Evolutionary conservation across 2,113 vertebrate genomes (phyloP).

Genomic region (Oryzias melastigma): DNA sequence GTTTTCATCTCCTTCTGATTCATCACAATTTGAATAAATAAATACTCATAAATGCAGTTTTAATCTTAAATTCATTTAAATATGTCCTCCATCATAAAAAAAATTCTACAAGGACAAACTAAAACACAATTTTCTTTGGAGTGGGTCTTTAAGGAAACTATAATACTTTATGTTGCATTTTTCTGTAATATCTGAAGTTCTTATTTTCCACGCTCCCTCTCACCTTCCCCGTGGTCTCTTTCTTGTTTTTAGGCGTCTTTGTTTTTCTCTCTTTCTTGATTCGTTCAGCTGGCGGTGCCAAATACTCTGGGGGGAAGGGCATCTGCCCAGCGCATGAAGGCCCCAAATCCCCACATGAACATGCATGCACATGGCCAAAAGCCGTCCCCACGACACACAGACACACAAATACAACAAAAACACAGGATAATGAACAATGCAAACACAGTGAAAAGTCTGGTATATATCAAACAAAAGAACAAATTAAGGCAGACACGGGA

Average conservation of each 20-base stretch:
- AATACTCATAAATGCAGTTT: too few species aligned
- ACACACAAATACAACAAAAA: slow-evolving; percentile 48
- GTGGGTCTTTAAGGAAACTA: too few species aligned
- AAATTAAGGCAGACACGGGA: slow-evolving; percentile 48
- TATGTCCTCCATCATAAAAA: too few species aligned
- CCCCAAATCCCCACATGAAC: slow-evolving; percentile 52
- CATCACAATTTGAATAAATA: too few species aligned
- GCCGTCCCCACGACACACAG: slow-evolving; percentile 34
- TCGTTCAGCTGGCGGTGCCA: slow-evolving; percentile 80
- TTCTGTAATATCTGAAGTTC: neutral
- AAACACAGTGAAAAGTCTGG: slow-evolving; percentile 47
- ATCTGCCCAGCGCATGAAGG: slow-evolving; percentile 72
- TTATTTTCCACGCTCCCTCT: slow-evolving; percentile 58
- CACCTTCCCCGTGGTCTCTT: slow-evolving; percentile 80
- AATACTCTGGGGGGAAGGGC: slow-evolving; percentile 83
- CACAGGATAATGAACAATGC: slow-evolving; percentile 58
- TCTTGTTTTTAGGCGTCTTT: slow-evolving; percentile 80
- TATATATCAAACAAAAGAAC: slow-evolving; percentile 38
- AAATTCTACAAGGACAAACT: too few species aligned
- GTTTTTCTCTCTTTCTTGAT: slow-evolving; percentile 84
- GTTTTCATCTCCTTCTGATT: too few species aligned
- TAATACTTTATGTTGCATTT: too few species aligned
- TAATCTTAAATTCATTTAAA: too few species aligned
- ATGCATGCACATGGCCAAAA: slow-evolving; percentile 40
- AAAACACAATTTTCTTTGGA: too few species aligned